Evolutionary conservation across 2,113 vertebrate genomes (phyloP).

Genomic region (Sturnus vulgaris): DNA sequence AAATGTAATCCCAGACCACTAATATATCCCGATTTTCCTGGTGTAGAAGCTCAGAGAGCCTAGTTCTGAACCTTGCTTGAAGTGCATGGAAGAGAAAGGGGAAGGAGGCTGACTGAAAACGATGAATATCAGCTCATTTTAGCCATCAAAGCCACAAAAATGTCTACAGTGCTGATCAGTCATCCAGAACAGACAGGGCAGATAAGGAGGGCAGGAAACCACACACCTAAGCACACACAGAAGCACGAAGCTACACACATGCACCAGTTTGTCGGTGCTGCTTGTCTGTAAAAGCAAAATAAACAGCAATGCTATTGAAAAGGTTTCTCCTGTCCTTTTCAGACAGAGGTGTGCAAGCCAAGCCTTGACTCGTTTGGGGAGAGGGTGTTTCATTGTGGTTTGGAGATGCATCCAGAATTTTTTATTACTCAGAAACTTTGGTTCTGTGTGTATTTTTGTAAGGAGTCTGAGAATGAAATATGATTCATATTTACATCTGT

Average conservation of each 20-base stretch:
- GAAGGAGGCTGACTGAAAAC: neutral
- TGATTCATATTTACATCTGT: slow-evolving; percentile 77
- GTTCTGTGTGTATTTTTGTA: slow-evolving; percentile 53
- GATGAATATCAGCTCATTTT: neutral
- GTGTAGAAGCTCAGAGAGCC: neutral
- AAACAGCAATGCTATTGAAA: slow-evolving; percentile 21
- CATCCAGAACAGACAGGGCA: slow-evolving; percentile 25
- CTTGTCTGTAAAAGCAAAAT: slow-evolving; percentile 38
- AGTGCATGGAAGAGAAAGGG: neutral
- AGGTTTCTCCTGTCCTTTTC: neutral
- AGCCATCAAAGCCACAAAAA: slow-evolving; percentile 56
- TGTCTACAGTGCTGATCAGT: slow-evolving; percentile 52
- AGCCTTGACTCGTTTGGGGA: slow-evolving; percentile 62
- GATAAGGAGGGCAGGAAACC: slow-evolving; percentile 20
- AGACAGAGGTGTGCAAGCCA: slow-evolving; percentile 62
- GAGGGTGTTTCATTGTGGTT: slow-evolving; percentile 69
- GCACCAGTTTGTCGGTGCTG: neutral
- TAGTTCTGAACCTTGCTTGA: neutral
- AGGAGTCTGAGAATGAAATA: slow-evolving; percentile 70
- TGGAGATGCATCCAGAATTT: slow-evolving; percentile 56
- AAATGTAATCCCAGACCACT: neutral
- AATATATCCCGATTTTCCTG: neutral
- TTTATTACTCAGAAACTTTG: slow-evolving; percentile 71
- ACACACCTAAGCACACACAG: slow-evolving; percentile 2
- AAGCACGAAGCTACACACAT: neutral